Evolutionary conservation across 2,113 vertebrate species (phyloP).

Genomic region (Corythoichthys intestinalis): DNA sequence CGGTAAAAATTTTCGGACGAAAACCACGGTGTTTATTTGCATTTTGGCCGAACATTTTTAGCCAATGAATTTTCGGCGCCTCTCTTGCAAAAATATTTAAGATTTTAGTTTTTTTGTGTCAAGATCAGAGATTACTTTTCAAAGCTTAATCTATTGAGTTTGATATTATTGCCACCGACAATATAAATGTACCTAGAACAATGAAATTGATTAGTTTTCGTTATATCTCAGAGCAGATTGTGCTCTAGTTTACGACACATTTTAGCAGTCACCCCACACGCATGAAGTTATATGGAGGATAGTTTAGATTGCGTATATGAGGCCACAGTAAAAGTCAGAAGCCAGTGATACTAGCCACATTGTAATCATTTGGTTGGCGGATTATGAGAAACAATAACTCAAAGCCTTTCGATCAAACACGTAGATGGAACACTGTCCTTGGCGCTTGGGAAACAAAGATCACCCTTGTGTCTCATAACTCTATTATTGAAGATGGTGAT

Average conservation of each 20-base stretch:
- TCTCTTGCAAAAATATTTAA: too few relatives aligned
- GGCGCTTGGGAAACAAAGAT: constrained; percentile 61
- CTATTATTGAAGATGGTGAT: constrained; percentile 63
- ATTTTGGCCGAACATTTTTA: too few relatives aligned
- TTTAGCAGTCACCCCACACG: background rate
- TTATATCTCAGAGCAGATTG: background rate
- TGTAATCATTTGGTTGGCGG: constrained; percentile 47
- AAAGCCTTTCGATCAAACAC: constrained; percentile 51
- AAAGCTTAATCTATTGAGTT: background rate
- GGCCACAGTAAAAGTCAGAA: constrained; percentile 31
- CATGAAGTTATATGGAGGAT: constrained; percentile 13
- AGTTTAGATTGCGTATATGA: background rate
- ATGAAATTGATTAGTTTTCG: background rate
- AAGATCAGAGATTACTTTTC: background rate
- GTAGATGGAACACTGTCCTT: constrained; percentile 49
- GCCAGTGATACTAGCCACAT: constrained; percentile 28
- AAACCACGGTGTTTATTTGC: too few relatives aligned
- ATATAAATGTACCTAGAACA: background rate
- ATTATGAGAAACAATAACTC: constrained; percentile 71
- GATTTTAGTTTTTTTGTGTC: background rate
- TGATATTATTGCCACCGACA: background rate
- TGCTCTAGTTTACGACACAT: background rate
- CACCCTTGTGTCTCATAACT: constrained; percentile 69
- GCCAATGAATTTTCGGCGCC: too few relatives aligned
- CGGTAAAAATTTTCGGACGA: too few relatives aligned